Conservation (phyloP, 2,113 vertebrate species). For the Procapra przewalskii region DNA sequence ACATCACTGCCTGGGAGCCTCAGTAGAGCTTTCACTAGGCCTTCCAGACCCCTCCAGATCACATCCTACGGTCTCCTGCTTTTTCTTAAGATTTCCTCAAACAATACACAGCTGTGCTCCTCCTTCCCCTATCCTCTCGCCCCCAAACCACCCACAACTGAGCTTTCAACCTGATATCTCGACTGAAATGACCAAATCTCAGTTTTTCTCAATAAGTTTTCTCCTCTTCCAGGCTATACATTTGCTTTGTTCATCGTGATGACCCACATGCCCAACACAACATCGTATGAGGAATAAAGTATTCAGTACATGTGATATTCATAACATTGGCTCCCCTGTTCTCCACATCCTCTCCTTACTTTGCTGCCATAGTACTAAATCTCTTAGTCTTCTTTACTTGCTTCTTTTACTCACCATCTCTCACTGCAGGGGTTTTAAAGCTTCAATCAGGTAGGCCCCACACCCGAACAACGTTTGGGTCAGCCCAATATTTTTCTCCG, state of each 20-base stretch:
- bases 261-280: background rate
- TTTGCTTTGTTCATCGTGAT: background rate
- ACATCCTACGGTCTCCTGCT: background rate
- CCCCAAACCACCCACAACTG: background rate
- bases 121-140: background rate
- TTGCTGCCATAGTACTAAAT: background rate
- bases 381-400: background rate
- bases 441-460: background rate
- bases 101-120: background rate
- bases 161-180: background rate
- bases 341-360: background rate
- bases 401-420: background rate
- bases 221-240: background rate
- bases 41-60: background rate
- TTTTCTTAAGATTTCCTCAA: background rate
- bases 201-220: background rate
- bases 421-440: background rate
- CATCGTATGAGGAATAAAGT: background rate
- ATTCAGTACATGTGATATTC: background rate
- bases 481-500: background rate
- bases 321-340: background rate
- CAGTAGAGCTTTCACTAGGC: background rate
- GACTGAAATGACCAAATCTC: background rate
- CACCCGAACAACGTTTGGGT: accelerated
- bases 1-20: no score